A percentile compares a stretch with the other conserved stretches of the same genome.
phyloP scores from a whole-genome alignment of 1,140 invertebrate species.

The Hylaeus anthracinus region DNA sequence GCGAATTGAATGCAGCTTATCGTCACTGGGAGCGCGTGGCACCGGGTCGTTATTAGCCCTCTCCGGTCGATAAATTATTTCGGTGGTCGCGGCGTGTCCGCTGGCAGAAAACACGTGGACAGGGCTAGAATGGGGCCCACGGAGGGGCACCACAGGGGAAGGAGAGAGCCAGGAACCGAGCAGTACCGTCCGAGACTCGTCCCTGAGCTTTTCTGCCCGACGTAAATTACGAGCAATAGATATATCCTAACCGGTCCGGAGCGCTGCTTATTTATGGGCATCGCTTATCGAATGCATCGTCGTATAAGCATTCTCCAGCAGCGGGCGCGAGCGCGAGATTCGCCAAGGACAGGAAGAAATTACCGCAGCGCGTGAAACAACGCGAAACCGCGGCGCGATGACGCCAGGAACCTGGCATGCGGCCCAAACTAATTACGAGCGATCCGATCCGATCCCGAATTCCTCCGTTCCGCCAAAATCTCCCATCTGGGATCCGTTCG shows the following conservation, averaged over 20 bases:
- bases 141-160: not conserved
- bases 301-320: constrained; percentile 29
- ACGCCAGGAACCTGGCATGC: constrained; percentile 13
- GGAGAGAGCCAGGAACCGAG: not conserved
- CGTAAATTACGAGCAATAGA: constrained; percentile 69
- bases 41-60: constrained; percentile 42
- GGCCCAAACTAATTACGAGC: constrained; percentile 6
- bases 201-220: constrained; percentile 61
- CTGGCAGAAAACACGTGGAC: constrained; percentile 46
- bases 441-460: not conserved
- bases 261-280: constrained; percentile 66
- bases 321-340: not conserved
- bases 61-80: constrained; percentile 57
- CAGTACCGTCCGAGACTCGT: constrained; percentile 14
- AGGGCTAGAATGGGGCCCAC: not conserved
- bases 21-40: constrained; percentile 31
- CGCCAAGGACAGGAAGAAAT: constrained; percentile 6
- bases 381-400: constrained; percentile 7
- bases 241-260: constrained; percentile 66
- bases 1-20: constrained; percentile 35
- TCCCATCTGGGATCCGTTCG: too few relatives aligned
- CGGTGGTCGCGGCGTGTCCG: constrained; percentile 48
- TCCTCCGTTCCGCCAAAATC: not conserved
- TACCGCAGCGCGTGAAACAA: constrained; percentile 6
- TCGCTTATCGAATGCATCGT: constrained; percentile 67